Evolutionary conservation across 2,113 vertebrate species (phyloP).

Genomic region (Ceuthmochares aereus): DNA sequence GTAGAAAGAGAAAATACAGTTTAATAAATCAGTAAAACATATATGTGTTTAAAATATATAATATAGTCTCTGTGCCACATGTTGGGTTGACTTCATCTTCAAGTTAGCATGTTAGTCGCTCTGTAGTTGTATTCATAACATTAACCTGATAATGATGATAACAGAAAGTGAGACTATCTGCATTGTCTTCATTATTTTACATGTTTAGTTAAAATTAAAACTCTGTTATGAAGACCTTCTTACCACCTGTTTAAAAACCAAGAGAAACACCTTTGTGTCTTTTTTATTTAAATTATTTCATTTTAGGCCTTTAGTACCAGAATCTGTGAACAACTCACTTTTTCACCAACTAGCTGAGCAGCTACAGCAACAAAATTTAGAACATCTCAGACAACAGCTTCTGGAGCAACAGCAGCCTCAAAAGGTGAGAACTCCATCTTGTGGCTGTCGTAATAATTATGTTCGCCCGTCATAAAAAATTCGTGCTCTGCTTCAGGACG

Average conservation of each 20-base stretch:
- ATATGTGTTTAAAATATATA: neutral
- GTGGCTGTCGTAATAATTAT: constrained; percentile 26
- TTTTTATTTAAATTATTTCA: neutral
- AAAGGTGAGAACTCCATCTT: constrained; percentile 82
- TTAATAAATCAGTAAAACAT: neutral
- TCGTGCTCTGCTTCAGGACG: neutral
- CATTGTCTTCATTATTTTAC: neutral
- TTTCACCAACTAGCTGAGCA: constrained; percentile 98
- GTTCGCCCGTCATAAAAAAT: neutral
- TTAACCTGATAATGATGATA: neutral
- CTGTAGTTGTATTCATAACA: neutral
- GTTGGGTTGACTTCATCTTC: neutral
- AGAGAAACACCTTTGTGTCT: neutral
- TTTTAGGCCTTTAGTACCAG: constrained; percentile 91
- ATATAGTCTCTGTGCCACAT: neutral
- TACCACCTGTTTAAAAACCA: neutral
- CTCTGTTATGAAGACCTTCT: neutral
- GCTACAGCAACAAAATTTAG: constrained; percentile 95
- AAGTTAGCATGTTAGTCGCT: neutral
- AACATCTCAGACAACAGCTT: constrained; percentile 96
- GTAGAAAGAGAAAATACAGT: neutral
- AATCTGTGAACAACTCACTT: constrained; percentile 96
- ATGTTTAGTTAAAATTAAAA: neutral
- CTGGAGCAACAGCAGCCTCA: constrained; percentile 85
- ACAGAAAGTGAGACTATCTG: neutral